A percentile compares a stretch with the other conserved stretches of the same genome.
Evolutionary conservation across 2,113 vertebrate species (phyloP).

Genomic region (Brienomyrus brachyistius): DNA sequence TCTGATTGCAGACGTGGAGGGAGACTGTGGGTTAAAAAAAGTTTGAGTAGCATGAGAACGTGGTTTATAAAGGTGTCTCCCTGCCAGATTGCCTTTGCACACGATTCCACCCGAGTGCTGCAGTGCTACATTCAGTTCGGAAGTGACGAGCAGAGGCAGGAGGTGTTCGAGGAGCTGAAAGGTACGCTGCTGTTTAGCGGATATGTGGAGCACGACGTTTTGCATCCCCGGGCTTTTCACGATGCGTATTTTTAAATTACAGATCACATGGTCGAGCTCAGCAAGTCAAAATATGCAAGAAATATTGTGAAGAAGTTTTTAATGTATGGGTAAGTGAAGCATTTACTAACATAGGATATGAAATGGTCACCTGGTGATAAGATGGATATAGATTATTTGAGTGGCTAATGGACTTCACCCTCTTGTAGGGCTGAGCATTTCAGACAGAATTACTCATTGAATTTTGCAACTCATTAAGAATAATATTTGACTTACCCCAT

Average conservation of each 20-base stretch:
- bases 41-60: not conserved
- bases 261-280: conserved; percentile 75
- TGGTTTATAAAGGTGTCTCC: not conserved
- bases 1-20: not conserved
- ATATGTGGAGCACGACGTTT: not conserved
- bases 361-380: not conserved
- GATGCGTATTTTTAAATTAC: conserved; percentile 22
- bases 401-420: not conserved
- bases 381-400: not conserved
- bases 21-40: not conserved
- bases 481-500: too few relatives aligned
- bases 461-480: too few relatives aligned
- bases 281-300: conserved; percentile 86
- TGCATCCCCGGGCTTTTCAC: not conserved
- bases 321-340: conserved; percentile 85
- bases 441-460: too few relatives aligned
- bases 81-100: conserved; percentile 81
- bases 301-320: conserved; percentile 94
- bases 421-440: too few relatives aligned
- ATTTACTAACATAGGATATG: not conserved
- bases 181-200: conserved; percentile 53
- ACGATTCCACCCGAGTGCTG: conserved; percentile 87
- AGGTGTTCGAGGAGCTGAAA: conserved; percentile 77
- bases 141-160: conserved; percentile 71
- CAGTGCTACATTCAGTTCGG: conserved; percentile 89